A percentile compares a stretch with the other conserved stretches of the same genome.
These are phyloP conservation scores for Brenthis ino DNA, from an alignment of 2,888 invertebrate genomes.

Conservation along the genomic window DNA sequence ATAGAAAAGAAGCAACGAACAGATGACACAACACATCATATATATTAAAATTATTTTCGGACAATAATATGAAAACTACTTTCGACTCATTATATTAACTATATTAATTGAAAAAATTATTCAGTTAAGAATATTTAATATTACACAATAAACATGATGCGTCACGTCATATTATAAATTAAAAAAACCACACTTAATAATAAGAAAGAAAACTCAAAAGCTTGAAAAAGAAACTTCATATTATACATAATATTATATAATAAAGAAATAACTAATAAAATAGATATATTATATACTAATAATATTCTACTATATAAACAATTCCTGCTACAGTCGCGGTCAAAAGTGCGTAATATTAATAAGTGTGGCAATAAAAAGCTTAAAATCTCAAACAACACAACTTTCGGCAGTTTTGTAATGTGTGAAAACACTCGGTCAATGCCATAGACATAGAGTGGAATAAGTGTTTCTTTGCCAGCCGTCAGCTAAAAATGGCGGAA, in stretches of 20 bases:
- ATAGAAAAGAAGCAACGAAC: conserved; percentile 1
- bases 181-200: conserved; percentile 2
- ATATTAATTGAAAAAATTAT: no score
- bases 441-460: neutral
- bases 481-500: no score
- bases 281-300: no score
- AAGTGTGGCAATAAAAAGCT: conserved; percentile 18
- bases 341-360: conserved; percentile 19
- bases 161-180: neutral
- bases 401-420: conserved; percentile 10
- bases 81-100: no score
- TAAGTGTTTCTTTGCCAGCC: no score
- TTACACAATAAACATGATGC: neutral
- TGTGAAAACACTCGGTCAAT: conserved; percentile 16
- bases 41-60: neutral
- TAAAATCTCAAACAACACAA: conserved; percentile 1
- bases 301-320: neutral
- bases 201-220: neutral
- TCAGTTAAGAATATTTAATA: no score
- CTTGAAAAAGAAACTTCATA: neutral
- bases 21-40: neutral
- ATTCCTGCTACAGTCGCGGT: neutral
- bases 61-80: no score
- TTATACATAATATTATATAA: neutral
- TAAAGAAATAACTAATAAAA: neutral